Percentiles rank a stretch among this genome's conserved stretches.
Evolutionary conservation across 2,113 vertebrate genomes (phyloP).

Genomic region (Syrrhaptes paradoxus): DNA sequence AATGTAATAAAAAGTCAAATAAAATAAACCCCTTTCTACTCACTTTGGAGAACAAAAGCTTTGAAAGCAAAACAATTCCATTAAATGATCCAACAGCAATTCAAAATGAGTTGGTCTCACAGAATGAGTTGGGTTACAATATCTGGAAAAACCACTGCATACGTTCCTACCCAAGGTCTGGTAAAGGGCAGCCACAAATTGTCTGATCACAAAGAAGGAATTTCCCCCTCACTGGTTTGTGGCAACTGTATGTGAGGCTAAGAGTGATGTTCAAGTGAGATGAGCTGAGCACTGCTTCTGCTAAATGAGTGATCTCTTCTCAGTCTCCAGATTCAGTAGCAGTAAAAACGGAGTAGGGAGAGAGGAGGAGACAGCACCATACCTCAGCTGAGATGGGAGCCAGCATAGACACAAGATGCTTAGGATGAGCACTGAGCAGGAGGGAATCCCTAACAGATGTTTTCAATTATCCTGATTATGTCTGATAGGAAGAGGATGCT

Average conservation of each 20-base stretch:
- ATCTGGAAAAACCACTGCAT: constrained; percentile 54
- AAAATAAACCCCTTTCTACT: constrained; percentile 19
- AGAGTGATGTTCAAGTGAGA: constrained; percentile 1
- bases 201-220: constrained; percentile 58
- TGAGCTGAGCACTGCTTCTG: background rate
- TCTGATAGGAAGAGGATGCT: background rate
- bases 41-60: background rate
- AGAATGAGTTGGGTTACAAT: constrained; percentile 22
- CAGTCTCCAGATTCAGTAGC: background rate
- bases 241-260: constrained; percentile 22
- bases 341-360: background rate
- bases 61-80: constrained; percentile 56
- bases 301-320: background rate
- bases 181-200: constrained; percentile 58
- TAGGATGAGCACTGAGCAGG: background rate
- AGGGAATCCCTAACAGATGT: background rate
- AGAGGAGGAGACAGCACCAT: background rate
- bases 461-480: background rate
- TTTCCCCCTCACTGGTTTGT: constrained; percentile 41
- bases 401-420: background rate
- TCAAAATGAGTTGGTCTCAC: background rate
- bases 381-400: background rate
- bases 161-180: constrained; percentile 13
- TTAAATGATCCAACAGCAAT: constrained; percentile 44
- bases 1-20: constrained; percentile 41